Evolutionary conservation across 2,888 invertebrate genomes (phyloP), one percentile per base, ranked within the genome.

Genomic region (Ochropacha duplaris): DNA sequence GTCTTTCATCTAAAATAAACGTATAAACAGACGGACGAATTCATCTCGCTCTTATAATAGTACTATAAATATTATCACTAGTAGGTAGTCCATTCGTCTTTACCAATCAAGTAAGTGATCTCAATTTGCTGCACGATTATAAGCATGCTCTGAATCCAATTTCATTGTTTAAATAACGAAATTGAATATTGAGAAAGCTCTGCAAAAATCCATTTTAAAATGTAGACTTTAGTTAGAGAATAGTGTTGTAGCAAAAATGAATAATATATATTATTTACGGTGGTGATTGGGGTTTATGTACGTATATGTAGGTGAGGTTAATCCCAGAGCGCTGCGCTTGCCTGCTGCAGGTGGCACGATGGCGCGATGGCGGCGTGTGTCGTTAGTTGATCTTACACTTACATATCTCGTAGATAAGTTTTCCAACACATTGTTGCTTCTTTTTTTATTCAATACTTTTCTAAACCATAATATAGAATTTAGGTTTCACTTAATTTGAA

Each of bases 111-210:
- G 60, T 65, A 58, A 65, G 68, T 68, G 69, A 62, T 58, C 65
- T 59, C 60, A 76, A 66, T 62, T 71, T 73, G 67, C 71, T 73
- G 72, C 72, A 70, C 62, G 50, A 58, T 63, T 71, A 74, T 78
- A 52, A 79, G 75, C 72, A 73, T 78, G 74, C 65, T 72, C 71
- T 65, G 79, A 82, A 84, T 88, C 81, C 84, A 86, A 87, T 88
- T 84, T 81, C 81, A 76, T 84, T 84, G 85, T 87, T 88, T 84
- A 85, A 87, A 87, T 80, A 87, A 83, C 68, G 79, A 74, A 81
- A 87, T 88, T 79, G 84, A 84, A 88, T 82, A 84, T 85, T 81
- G 83, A 83, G 78, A 83, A 79, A 79, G 74, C 78, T 63, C 81
- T 80, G 84, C 78, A 84, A 82, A 79, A 83, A 78, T 84, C 77